Evolutionary conservation across 2,113 vertebrate species (phyloP).

Genomic region (Sclerurus mexicanus): DNA sequence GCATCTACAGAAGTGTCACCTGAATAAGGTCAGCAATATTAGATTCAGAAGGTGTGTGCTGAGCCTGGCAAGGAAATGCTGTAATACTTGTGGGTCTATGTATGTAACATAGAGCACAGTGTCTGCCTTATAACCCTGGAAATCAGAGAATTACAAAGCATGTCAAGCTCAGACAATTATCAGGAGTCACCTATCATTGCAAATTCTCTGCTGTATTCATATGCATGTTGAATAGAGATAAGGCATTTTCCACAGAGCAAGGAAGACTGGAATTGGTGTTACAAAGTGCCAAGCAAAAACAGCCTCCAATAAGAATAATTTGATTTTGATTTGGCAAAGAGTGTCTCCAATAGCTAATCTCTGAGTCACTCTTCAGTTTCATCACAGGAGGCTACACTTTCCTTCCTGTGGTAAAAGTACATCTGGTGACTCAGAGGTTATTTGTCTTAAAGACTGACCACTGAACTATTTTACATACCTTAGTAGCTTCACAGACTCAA

Average conservation of each 20-base stretch:
- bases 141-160: background rate
- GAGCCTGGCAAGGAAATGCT: background rate
- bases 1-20: background rate
- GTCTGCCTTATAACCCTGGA: background rate
- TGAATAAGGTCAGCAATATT: background rate
- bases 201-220: background rate
- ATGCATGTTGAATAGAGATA: background rate
- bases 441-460: conserved; percentile 1
- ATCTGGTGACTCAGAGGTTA: conserved; percentile 9
- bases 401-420: conserved; percentile 15
- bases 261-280: background rate
- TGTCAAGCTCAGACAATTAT: background rate
- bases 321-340: background rate
- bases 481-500: background rate
- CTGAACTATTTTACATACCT: background rate
- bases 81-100: background rate
- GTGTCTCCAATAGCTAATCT: background rate
- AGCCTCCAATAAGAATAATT: background rate
- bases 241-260: background rate
- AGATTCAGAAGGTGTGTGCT: background rate
- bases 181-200: background rate
- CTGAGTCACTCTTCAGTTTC: conserved; percentile 19
- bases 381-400: background rate
- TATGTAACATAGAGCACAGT: background rate
- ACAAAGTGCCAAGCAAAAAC: background rate